phyloP scores from a whole-genome alignment of 2,113 vertebrate genomes.

The Xiphophorus couchianus region DNA sequence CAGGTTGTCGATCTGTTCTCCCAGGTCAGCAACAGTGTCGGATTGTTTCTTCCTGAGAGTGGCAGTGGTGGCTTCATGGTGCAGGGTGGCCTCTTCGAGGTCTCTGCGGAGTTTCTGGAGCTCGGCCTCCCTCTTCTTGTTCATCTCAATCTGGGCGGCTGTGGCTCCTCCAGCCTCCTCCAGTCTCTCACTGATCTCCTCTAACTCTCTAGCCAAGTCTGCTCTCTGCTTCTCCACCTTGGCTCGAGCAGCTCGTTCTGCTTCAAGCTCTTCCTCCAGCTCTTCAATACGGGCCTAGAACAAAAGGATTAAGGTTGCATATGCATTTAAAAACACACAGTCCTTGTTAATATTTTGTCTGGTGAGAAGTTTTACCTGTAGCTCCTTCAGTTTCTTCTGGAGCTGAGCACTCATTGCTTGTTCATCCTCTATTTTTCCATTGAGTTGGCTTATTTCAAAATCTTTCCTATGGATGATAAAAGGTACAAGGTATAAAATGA shows the following conservation, averaged over 20 bases:
- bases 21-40: constrained; percentile 85
- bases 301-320: background rate
- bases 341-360: background rate
- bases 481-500: background rate
- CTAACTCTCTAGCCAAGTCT: constrained; percentile 79
- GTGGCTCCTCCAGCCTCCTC: constrained; percentile 83
- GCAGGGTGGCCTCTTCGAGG: constrained; percentile 82
- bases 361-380: constrained; percentile 3
- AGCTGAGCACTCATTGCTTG: constrained; percentile 15
- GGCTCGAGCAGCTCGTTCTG: constrained; percentile 80
- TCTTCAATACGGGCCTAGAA: constrained; percentile 42
- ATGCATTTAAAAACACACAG: background rate
- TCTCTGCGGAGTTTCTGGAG: constrained; percentile 80
- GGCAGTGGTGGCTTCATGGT: constrained; percentile 79
- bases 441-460: constrained; percentile 25
- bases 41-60: constrained; percentile 89
- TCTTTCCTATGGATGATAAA: constrained; percentile 7
- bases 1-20: constrained; percentile 89
- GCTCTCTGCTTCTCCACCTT: constrained; percentile 83
- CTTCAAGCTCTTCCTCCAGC: constrained; percentile 76
- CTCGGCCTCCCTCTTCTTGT: constrained; percentile 82
- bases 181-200: constrained; percentile 82
- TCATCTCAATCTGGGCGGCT: constrained; percentile 80
- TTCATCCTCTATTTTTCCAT: constrained; percentile 24
- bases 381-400: constrained; percentile 21